Evolutionary conservation across 2,888 invertebrate species (phyloP).

Genomic region (Argyresthia albistria): DNA sequence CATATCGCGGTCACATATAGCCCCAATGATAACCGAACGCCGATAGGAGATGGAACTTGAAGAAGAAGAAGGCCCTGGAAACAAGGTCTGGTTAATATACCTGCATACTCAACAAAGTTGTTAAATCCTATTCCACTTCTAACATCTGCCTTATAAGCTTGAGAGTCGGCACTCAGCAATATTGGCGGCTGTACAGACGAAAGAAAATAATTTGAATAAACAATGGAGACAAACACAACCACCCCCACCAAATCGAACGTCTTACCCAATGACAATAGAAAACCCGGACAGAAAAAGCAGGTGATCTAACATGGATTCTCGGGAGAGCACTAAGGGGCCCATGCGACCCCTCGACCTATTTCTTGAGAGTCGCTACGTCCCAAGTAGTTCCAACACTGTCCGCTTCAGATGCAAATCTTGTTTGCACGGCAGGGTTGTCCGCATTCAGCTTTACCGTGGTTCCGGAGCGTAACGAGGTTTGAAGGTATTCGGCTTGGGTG

Average conservation of each 20-base stretch:
- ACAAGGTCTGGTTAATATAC: too few species aligned
- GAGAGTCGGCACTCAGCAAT: too few species aligned
- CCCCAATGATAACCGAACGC: too few species aligned
- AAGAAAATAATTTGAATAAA: background rate
- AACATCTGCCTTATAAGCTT: too few species aligned
- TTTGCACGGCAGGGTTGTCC: background rate
- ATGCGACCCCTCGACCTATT: conserved; percentile 34
- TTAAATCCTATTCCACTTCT: too few species aligned
- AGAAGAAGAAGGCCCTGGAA: too few species aligned
- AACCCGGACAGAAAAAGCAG: conserved; percentile 32
- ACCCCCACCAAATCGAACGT: background rate
- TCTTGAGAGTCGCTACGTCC: conserved; percentile 19
- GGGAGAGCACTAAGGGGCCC: conserved; percentile 30
- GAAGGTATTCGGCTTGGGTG: too few species aligned
- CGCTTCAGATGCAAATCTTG: conserved; percentile 31
- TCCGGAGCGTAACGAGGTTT: too few species aligned
- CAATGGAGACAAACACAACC: background rate
- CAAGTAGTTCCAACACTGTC: conserved; percentile 27
- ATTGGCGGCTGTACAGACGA: background rate
- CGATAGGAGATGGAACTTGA: too few species aligned
- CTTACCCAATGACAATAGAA: conserved; percentile 28
- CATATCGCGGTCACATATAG: too few species aligned
- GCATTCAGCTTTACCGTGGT: too few species aligned
- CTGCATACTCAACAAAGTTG: too few species aligned
- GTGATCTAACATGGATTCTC: conserved; percentile 36